A percentile compares a stretch with the other conserved stretches of the same genome.
phyloP scores from a whole-genome alignment of 2,113 vertebrate genomes.

The Oryzias curvinotus region DNA sequence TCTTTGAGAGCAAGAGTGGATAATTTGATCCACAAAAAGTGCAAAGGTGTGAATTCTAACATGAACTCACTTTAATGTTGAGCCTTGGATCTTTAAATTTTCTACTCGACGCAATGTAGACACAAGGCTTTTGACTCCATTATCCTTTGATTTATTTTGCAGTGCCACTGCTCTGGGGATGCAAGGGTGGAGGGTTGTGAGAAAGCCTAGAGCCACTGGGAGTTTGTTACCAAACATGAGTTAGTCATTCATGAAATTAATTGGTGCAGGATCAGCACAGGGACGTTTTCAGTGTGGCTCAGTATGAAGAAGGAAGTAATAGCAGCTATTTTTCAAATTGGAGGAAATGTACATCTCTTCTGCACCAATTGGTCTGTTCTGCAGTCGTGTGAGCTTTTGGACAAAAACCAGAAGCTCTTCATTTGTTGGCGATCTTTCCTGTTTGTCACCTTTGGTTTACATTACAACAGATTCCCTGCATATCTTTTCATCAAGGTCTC shows the following conservation, averaged over 20 bases:
- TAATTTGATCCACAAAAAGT: slow-evolving; percentile 1
- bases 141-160: slow-evolving; percentile 59
- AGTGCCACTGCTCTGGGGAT: slow-evolving; percentile 40
- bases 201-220: slow-evolving; percentile 65
- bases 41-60: slow-evolving; percentile 22
- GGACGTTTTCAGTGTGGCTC: slow-evolving; percentile 37
- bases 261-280: slow-evolving; percentile 67
- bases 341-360: not conserved
- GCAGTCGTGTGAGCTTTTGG: slow-evolving; percentile 15
- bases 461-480: slow-evolving; percentile 12
- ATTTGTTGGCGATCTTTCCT: slow-evolving; percentile 9
- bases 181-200: slow-evolving; percentile 26
- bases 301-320: slow-evolving; percentile 36
- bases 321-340: slow-evolving; percentile 2
- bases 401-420: slow-evolving; percentile 3
- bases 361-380: not conserved
- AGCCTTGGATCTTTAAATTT: slow-evolving; percentile 54
- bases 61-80: slow-evolving; percentile 47
- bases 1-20: slow-evolving; percentile 6
- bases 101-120: slow-evolving; percentile 28
- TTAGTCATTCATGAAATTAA: slow-evolving; percentile 81
- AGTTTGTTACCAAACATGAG: slow-evolving; percentile 76
- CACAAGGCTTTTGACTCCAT: slow-evolving; percentile 53
- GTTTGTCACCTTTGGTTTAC: slow-evolving; percentile 29
- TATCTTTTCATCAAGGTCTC: slow-evolving; percentile 39